phyloP scores from a whole-genome alignment of 1,140 invertebrate species.

The Danaus plexippus region DNA sequence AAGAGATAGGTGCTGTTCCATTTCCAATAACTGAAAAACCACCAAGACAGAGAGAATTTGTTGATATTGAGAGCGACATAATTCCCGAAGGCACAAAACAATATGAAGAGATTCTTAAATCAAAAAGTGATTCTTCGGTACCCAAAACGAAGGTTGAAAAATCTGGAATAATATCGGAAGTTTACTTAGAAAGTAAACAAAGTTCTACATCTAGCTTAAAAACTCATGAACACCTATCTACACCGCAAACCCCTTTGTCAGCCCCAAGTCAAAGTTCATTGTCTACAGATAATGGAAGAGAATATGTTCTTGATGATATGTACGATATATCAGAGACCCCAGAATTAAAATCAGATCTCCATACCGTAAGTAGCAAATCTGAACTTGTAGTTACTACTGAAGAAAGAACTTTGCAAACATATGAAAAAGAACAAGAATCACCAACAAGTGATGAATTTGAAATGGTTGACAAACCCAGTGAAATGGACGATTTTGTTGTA shows the following conservation, averaged over 20 bases:
- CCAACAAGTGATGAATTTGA: slow-evolving; percentile 92
- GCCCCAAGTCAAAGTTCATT: slow-evolving; percentile 76
- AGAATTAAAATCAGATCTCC: slow-evolving; percentile 63
- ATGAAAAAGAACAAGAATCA: slow-evolving; percentile 78
- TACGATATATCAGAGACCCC: slow-evolving; percentile 74
- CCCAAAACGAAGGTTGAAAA: slow-evolving; percentile 63
- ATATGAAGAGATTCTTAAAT: slow-evolving; percentile 68
- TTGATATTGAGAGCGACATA: slow-evolving; percentile 63
- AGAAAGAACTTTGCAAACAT: slow-evolving; percentile 69
- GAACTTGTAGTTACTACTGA: slow-evolving; percentile 71
- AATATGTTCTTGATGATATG: slow-evolving; percentile 74
- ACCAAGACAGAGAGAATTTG: slow-evolving; percentile 54
- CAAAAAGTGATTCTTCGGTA: slow-evolving; percentile 64
- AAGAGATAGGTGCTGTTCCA: slow-evolving; percentile 50
- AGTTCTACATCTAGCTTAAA: slow-evolving; percentile 65
- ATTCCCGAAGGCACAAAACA: slow-evolving; percentile 60
- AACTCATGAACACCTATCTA: slow-evolving; percentile 67
- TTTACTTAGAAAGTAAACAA: slow-evolving; percentile 55
- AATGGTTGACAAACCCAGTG: slow-evolving; percentile 86
- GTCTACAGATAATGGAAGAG: slow-evolving; percentile 75
- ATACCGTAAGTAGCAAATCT: slow-evolving; percentile 69
- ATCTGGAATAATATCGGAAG: slow-evolving; percentile 39
- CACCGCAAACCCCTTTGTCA: slow-evolving; percentile 74
- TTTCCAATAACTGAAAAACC: slow-evolving; percentile 54
- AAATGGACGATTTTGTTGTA: slow-evolving; percentile 89